A percentile compares a stretch with the other conserved stretches of the same genome.
phyloP scores from a whole-genome alignment of 2,888 invertebrate genomes.

The Myopa testacea region DNA sequence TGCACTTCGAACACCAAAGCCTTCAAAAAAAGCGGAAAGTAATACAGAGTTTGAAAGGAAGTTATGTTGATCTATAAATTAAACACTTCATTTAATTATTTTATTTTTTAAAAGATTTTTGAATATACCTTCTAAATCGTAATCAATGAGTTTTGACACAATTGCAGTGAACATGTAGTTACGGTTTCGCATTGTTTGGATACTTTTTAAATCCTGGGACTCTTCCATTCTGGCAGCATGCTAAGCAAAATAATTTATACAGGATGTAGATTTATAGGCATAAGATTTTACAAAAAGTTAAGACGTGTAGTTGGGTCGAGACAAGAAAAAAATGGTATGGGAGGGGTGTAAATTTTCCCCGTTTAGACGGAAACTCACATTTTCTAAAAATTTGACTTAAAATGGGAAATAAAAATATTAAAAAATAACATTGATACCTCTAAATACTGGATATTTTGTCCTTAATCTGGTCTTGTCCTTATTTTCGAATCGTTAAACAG shows the following conservation, averaged over 20 bases:
- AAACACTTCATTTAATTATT: background rate
- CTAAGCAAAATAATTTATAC: conserved; percentile 42
- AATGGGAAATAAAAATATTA: too few relatives aligned
- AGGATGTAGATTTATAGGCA: too few relatives aligned
- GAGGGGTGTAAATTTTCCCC: too few relatives aligned
- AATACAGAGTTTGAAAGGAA: conserved; percentile 55
- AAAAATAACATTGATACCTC: too few relatives aligned
- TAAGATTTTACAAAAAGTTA: too few relatives aligned
- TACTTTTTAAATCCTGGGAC: conserved; percentile 52
- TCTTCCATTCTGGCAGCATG: conserved; percentile 56
- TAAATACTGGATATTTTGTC: too few relatives aligned
- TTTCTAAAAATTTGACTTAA: too few relatives aligned
- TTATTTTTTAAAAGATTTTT: background rate
- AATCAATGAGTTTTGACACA: conserved; percentile 60
- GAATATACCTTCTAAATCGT: conserved; percentile 59
- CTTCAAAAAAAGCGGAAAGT: conserved; percentile 57
- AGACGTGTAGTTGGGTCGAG: too few relatives aligned
- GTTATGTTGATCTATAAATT: conserved; percentile 45
- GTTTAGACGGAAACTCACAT: too few relatives aligned
- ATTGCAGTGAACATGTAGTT: conserved; percentile 58
- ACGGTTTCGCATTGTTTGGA: conserved; percentile 57
- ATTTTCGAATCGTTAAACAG: too few relatives aligned
- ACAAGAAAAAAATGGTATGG: too few relatives aligned
- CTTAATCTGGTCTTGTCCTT: too few relatives aligned
- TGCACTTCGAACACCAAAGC: conserved; percentile 53